phyloP scores from a whole-genome alignment of 2,888 invertebrate genomes.

The Sceliomorpha sp. region DNA sequence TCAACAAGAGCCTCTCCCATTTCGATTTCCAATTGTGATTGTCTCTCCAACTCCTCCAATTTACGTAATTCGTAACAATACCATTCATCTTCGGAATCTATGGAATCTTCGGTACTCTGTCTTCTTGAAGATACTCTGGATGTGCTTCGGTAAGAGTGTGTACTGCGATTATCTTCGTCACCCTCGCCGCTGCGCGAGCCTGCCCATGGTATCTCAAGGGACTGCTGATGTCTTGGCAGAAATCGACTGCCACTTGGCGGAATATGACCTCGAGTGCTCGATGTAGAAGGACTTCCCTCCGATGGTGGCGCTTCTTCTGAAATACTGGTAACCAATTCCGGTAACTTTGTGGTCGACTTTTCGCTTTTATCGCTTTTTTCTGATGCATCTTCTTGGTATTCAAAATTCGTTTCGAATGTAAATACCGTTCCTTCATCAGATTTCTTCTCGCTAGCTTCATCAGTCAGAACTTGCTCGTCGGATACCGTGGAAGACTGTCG shows the following conservation, averaged over 20 bases:
- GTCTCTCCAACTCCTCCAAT: constrained; percentile 91
- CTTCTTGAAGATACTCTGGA: constrained; percentile 92
- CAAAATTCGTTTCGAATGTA: constrained; percentile 67
- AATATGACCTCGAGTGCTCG: constrained; percentile 83
- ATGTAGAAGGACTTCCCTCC: constrained; percentile 86
- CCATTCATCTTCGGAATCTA: constrained; percentile 96
- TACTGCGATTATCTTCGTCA: constrained; percentile 92
- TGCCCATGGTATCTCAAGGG: constrained; percentile 88
- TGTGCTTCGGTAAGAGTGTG: constrained; percentile 92
- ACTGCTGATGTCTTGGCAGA: constrained; percentile 87
- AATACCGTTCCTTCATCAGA: constrained; percentile 67
- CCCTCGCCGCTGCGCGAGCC: constrained; percentile 82
- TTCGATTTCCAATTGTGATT: constrained; percentile 84
- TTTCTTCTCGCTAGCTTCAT: constrained; percentile 79
- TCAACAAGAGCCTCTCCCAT: constrained; percentile 84
- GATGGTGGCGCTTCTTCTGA: constrained; percentile 82
- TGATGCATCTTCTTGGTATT: constrained; percentile 67
- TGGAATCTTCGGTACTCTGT: constrained; percentile 95
- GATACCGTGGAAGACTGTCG: constrained; percentile 87
- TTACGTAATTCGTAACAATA: constrained; percentile 93
- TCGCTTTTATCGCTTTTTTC: constrained; percentile 71
- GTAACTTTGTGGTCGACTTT: constrained; percentile 67
- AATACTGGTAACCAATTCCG: constrained; percentile 73
- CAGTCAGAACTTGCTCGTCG: constrained; percentile 84
- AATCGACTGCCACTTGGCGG: constrained; percentile 81